Evolutionary conservation across 2,888 invertebrate genomes (phyloP).

Genomic region (Mythimna pallens): DNA sequence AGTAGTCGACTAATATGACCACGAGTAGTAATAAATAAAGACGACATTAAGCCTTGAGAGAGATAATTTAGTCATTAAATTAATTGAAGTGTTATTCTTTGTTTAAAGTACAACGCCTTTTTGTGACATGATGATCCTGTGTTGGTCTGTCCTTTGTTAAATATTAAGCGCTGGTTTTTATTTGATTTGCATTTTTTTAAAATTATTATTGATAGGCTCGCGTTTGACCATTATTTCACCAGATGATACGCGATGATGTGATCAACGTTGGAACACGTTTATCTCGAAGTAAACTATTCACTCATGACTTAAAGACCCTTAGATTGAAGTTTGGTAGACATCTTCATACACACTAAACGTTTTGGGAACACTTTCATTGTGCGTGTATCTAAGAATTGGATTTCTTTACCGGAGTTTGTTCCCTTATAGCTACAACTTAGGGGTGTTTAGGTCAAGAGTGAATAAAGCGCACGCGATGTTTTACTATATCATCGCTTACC

Average conservation of each 20-base stretch:
- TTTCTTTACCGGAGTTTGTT: background rate
- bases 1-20: background rate
- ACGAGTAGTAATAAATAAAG: background rate
- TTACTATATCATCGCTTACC: background rate
- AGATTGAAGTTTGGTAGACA: too few species aligned
- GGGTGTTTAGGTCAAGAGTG: background rate
- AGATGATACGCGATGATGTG: too few species aligned
- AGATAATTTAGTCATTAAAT: conserved; percentile 16
- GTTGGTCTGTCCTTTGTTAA: background rate
- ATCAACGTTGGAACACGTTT: too few species aligned
- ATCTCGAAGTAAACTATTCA: too few species aligned
- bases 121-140: background rate
- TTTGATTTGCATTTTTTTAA: too few species aligned
- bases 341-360: too few species aligned
- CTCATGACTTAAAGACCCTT: too few species aligned
- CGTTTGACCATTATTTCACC: too few species aligned
- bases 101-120: background rate
- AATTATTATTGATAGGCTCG: too few species aligned
- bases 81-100: background rate
- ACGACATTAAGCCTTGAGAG: background rate
- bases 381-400: background rate
- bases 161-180: background rate
- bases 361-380: too few species aligned
- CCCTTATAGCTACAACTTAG: background rate
- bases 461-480: background rate